A percentile compares a stretch with the other conserved stretches of the same genome.
These are phyloP conservation scores for Eolophus roseicapilla DNA, from an alignment of 2,113 vertebrate species.

Conservation along the genomic window DNA sequence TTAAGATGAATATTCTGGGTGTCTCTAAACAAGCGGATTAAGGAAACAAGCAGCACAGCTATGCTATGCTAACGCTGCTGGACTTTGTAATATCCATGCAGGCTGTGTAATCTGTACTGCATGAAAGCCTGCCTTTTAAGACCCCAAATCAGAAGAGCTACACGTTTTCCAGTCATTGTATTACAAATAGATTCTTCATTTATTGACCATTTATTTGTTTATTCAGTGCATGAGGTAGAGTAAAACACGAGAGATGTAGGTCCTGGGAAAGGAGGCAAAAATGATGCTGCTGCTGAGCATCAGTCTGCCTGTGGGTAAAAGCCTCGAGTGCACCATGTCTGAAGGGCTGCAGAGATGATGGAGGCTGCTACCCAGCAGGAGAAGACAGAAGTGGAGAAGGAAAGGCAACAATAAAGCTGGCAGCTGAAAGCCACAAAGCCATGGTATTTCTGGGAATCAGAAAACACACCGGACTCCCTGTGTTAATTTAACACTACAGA, in stretches of 20 bases:
- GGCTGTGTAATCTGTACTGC: not conserved
- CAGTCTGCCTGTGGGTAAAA: not conserved
- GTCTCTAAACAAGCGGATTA: conserved; percentile 15
- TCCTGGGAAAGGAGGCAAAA: not conserved
- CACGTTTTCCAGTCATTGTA: not conserved
- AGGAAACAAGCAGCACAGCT: conserved; percentile 1
- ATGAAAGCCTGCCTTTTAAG: not conserved
- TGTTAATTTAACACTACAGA: not conserved
- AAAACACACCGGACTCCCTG: not conserved
- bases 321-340: fast-evolving
- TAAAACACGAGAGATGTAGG: fast-evolving
- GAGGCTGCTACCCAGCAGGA: not conserved
- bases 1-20: not conserved
- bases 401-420: not conserved
- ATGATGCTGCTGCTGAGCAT: not conserved
- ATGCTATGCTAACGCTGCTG: not conserved
- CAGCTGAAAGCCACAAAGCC: not conserved
- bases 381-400: not conserved
- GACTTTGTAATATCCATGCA: not conserved
- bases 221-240: not conserved
- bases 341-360: not conserved
- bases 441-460: not conserved
- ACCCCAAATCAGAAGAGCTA: not conserved
- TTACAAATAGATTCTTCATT: not conserved
- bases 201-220: not conserved